Percentiles rank a stretch among this genome's conserved stretches.
These are phyloP conservation scores for Haliclystus octoradiatus DNA, from an alignment of 30 jellyfish, hydroid and myxozoan species.

Conservation along the genomic window DNA sequence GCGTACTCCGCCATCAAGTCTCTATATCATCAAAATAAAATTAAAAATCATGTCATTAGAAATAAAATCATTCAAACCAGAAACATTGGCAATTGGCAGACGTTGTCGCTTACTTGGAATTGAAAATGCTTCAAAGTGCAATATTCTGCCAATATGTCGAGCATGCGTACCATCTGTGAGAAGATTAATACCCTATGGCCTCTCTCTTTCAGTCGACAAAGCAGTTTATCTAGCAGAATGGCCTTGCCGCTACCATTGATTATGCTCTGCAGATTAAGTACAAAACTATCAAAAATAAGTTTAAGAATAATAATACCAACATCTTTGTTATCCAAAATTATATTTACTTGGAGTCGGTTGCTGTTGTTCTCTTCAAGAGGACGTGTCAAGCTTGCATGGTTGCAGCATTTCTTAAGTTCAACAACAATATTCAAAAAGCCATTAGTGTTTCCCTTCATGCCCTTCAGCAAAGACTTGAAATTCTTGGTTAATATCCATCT, in stretches of 20 bases:
- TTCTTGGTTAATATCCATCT: slow-evolving; percentile 87
- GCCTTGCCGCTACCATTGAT: slow-evolving; percentile 94
- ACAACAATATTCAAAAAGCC: slow-evolving; percentile 88
- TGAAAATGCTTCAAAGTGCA: slow-evolving; percentile 52
- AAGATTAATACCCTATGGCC: slow-evolving; percentile 87
- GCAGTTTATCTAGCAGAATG: slow-evolving; percentile 74
- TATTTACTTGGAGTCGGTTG: too few relatives aligned
- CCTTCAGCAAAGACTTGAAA: slow-evolving; percentile 69
- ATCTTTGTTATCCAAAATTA: neutral
- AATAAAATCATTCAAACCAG: neutral
- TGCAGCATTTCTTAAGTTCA: slow-evolving; percentile 92
- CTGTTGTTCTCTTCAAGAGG: slow-evolving; percentile 47
- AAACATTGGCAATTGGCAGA: neutral
- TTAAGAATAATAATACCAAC: too few relatives aligned
- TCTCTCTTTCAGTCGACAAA: slow-evolving; percentile 66
- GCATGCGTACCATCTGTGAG: slow-evolving; percentile 97
- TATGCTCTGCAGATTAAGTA: slow-evolving; percentile 28
- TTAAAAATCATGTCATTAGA: too few relatives aligned
- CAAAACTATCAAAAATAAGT: too few relatives aligned
- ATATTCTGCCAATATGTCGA: slow-evolving; percentile 90
- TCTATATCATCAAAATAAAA: slow-evolving; percentile 4
- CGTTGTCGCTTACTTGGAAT: slow-evolving; percentile 48
- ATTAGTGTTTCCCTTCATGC: slow-evolving; percentile 70
- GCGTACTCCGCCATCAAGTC: slow-evolving; percentile 91
- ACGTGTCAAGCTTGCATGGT: slow-evolving; percentile 69